These are phyloP conservation scores for Hetaerina americana DNA, from an alignment of 1,140 invertebrate genomes.

Conservation along the genomic window DNA sequence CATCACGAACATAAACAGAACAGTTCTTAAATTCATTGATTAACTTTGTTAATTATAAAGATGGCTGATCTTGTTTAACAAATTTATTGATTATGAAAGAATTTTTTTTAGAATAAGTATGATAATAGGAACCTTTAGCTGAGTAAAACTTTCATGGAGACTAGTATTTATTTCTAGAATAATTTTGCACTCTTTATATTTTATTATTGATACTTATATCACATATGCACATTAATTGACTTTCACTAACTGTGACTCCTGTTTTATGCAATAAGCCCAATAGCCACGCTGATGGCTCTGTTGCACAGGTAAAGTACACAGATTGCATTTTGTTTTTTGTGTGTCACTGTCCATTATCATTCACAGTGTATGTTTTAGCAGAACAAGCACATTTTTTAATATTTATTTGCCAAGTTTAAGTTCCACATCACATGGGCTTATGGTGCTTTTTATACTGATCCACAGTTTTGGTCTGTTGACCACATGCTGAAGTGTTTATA, in stretches of 20 bases:
- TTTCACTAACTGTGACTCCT: constrained; percentile 26
- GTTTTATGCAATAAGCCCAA: constrained; percentile 49
- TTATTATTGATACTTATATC: neutral
- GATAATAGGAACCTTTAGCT: neutral
- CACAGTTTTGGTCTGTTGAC: neutral
- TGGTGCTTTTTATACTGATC: neutral
- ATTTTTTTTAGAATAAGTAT: no score
- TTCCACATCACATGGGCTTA: neutral
- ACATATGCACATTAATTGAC: constrained; percentile 13
- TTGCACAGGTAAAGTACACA: constrained; percentile 65
- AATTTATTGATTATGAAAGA: no score
- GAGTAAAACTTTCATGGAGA: neutral
- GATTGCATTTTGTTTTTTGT: neutral
- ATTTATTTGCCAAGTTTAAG: neutral
- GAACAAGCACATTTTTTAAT: neutral
- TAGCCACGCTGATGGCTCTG: constrained; percentile 74
- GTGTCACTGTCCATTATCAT: neutral
- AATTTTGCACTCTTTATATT: neutral
- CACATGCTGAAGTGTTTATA: neutral
- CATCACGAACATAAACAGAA: no score
- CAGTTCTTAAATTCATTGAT: no score
- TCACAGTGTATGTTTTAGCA: neutral
- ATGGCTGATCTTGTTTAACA: no score
- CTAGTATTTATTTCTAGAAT: neutral
- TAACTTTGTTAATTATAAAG: no score